Percentiles rank a stretch among this genome's conserved stretches.
Evolutionary conservation across 2,888 invertebrate species (phyloP).

Genomic region (Diachrysia chrysitis): DNA sequence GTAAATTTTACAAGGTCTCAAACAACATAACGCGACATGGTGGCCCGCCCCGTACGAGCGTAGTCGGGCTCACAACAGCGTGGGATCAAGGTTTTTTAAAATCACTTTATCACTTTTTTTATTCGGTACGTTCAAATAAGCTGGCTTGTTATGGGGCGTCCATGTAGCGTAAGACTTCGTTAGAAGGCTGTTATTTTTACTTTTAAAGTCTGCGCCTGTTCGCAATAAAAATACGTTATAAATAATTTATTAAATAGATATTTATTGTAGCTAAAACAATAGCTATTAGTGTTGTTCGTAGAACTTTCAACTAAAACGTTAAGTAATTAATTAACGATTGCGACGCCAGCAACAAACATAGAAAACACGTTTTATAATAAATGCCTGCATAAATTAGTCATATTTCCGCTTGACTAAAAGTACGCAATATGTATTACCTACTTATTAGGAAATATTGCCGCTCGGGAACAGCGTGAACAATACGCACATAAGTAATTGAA

Average conservation of each 20-base stretch:
- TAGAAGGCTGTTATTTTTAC: conserved; percentile 14
- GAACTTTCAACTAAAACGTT: background rate
- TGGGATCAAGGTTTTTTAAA: conserved; percentile 25
- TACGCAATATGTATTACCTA: conserved; percentile 32
- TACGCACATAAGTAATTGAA: conserved; percentile 31
- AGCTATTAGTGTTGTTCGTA: too few relatives aligned
- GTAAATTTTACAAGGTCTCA: conserved; percentile 23
- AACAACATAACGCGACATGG: conserved; percentile 1
- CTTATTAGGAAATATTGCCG: conserved; percentile 43
- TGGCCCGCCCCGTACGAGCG: conserved; percentile 13
- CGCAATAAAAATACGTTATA: too few relatives aligned
- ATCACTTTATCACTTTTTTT: conserved; percentile 28
- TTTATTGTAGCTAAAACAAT: too few relatives aligned
- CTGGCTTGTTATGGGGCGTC: conserved; percentile 14
- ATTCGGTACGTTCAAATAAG: conserved; percentile 3
- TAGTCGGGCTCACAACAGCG: conserved; percentile 14
- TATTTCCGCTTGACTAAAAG: conserved; percentile 39
- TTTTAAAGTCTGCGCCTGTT: too few relatives aligned
- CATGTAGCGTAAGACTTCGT: conserved; percentile 20
- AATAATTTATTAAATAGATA: too few relatives aligned
- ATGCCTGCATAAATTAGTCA: conserved; percentile 30
- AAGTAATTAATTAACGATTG: conserved; percentile 15
- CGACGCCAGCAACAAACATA: conserved; percentile 16
- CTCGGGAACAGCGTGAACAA: conserved; percentile 16
- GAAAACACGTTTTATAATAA: conserved; percentile 34